Conservation (phyloP, 1,140 invertebrate genomes). For the Drosophila serrata region DNA sequence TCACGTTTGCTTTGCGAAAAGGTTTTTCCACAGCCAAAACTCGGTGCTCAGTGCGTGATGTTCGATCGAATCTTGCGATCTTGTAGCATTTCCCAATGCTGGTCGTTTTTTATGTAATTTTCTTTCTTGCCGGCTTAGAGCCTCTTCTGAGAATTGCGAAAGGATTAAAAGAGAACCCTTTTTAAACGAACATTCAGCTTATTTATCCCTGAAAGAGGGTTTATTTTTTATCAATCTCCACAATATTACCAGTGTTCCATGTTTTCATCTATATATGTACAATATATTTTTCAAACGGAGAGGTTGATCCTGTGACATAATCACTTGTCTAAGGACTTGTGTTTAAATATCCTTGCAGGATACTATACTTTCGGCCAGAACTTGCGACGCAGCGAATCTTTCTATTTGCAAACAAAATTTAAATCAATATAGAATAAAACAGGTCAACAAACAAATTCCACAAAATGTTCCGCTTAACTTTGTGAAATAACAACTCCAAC, state of each 20-base stretch:
- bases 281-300: too few species aligned
- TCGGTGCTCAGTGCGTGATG: constrained; percentile 54
- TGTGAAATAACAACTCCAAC: too few species aligned
- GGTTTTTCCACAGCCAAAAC: not conserved
- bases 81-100: constrained; percentile 13
- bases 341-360: too few species aligned
- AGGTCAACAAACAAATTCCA: too few species aligned
- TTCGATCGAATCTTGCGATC: constrained; percentile 77
- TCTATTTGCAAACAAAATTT: too few species aligned
- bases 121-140: constrained; percentile 19
- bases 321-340: too few species aligned
- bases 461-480: too few species aligned
- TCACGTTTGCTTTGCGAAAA: constrained; percentile 70
- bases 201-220: not conserved
- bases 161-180: constrained; percentile 54
- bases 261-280: not conserved
- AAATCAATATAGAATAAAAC: too few species aligned
- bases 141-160: constrained; percentile 52
- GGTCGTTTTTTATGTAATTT: constrained; percentile 65
- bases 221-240: not conserved
- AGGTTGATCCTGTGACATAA: too few species aligned
- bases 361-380: too few species aligned
- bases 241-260: not conserved
- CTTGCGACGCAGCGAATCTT: too few species aligned
- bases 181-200: not conserved